Evolutionary conservation across 2,888 invertebrate species (phyloP).

Genomic region (Calameuta filiformis): DNA sequence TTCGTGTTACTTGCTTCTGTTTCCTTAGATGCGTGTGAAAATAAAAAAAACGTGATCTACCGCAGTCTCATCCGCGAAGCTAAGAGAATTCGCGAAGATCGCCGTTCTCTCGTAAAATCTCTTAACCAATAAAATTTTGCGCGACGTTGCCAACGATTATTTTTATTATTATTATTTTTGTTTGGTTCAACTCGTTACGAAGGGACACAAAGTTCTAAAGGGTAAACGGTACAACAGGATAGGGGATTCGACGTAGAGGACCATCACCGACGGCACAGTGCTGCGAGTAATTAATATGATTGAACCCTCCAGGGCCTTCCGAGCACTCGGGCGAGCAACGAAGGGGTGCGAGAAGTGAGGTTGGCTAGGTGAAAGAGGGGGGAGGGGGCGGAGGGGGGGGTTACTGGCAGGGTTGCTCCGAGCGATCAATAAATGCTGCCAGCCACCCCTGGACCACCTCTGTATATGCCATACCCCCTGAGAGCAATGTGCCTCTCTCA

Average conservation of each 20-base stretch:
- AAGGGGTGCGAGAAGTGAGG: constrained; percentile 12
- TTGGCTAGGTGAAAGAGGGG: constrained; percentile 26
- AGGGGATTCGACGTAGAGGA: neutral
- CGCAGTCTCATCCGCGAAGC: neutral
- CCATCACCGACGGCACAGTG: constrained; percentile 16
- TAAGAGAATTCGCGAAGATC: neutral
- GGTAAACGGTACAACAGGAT: neutral
- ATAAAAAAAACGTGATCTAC: neutral
- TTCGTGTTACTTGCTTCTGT: too few relatives aligned
- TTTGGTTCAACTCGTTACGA: neutral
- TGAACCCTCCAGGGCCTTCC: constrained; percentile 42
- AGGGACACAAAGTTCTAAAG: neutral
- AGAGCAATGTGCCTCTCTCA: constrained; percentile 6
- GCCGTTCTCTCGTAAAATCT: neutral
- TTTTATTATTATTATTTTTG: neutral
- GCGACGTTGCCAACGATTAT: neutral
- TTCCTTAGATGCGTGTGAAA: neutral
- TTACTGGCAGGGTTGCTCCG: constrained; percentile 55
- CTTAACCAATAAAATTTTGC: neutral
- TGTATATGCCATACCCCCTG: neutral
- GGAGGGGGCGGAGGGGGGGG: constrained; percentile 23
- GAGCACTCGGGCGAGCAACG: constrained; percentile 23
- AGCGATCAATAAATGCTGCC: constrained; percentile 63
- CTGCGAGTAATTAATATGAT: constrained; percentile 57
- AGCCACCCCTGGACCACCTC: constrained; percentile 52